These are phyloP conservation scores for Chaetodon trifasciatus DNA, from an alignment of 2,797 vertebrate species.

Conservation along the genomic window DNA sequence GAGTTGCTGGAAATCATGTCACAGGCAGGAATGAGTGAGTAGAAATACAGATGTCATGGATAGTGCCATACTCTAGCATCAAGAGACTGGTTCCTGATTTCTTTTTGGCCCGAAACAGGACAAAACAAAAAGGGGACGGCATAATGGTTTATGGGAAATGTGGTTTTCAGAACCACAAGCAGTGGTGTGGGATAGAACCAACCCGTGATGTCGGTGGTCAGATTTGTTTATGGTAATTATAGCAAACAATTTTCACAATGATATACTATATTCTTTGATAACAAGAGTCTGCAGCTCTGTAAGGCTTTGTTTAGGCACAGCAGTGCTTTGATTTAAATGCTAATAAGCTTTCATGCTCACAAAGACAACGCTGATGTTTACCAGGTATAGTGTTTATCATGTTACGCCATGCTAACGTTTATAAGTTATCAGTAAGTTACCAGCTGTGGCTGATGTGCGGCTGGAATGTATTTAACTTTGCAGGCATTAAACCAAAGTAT, in stretches of 20 bases:
- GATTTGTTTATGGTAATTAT: slow-evolving; percentile 32
- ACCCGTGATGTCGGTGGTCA: slow-evolving; percentile 12
- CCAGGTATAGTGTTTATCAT: neutral
- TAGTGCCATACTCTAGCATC: neutral
- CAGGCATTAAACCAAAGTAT: slow-evolving; percentile 1
- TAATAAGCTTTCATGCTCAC: neutral
- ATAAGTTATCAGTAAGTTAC: neutral
- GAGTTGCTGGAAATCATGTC: neutral
- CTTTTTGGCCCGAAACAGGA: neutral
- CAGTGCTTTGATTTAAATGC: neutral
- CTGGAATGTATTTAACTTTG: neutral
- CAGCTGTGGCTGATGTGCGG: neutral
- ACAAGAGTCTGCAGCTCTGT: neutral
- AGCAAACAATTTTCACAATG: slow-evolving; percentile 20
- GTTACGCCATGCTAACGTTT: neutral
- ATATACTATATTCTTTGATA: neutral
- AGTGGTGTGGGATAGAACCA: slow-evolving; percentile 1
- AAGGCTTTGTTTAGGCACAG: neutral
- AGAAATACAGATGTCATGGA: neutral
- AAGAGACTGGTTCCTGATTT: neutral
- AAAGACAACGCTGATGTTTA: neutral
- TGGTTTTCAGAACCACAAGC: slow-evolving; percentile 20
- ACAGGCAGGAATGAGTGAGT: neutral
- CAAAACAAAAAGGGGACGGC: neutral
- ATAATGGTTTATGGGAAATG: slow-evolving; percentile 6